phyloP scores from a whole-genome alignment of 2,113 vertebrate species.

The Dissostichus mawsoni region DNA sequence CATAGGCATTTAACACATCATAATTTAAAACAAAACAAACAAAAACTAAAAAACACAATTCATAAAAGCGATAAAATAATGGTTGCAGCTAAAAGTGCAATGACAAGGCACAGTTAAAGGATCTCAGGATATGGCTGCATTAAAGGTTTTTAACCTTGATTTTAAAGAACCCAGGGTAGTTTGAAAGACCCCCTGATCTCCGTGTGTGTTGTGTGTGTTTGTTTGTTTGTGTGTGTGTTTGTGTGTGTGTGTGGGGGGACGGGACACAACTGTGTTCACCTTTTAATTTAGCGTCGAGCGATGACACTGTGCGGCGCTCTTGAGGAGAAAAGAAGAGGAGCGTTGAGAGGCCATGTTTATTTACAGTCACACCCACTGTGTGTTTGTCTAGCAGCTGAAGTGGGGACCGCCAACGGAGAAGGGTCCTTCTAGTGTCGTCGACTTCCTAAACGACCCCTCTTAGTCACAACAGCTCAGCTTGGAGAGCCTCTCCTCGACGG shows the following conservation, averaged over 20 bases:
- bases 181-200: conserved; percentile 25
- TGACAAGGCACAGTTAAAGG: no score
- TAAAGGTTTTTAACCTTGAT: no score
- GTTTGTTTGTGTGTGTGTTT: neutral
- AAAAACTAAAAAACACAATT: no score
- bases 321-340: conserved; percentile 7
- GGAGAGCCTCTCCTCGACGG: neutral
- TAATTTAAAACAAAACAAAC: no score
- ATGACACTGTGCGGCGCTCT: conserved; percentile 22
- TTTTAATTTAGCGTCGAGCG: conserved; percentile 7
- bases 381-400: conserved; percentile 16
- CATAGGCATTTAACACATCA: no score
- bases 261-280: neutral
- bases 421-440: neutral
- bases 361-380: conserved; percentile 4
- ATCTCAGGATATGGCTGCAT: no score
- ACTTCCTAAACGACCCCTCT: conserved; percentile 10
- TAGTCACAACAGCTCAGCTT: conserved; percentile 24
- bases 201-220: no score
- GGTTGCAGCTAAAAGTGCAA: no score
- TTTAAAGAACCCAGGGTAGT: neutral
- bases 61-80: no score
- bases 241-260: neutral
- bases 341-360: conserved; percentile 18
- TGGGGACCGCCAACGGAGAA: neutral